Evolutionary conservation across 2,113 vertebrate genomes (phyloP).

Genomic region (Notarius quadriscutis): DNA sequence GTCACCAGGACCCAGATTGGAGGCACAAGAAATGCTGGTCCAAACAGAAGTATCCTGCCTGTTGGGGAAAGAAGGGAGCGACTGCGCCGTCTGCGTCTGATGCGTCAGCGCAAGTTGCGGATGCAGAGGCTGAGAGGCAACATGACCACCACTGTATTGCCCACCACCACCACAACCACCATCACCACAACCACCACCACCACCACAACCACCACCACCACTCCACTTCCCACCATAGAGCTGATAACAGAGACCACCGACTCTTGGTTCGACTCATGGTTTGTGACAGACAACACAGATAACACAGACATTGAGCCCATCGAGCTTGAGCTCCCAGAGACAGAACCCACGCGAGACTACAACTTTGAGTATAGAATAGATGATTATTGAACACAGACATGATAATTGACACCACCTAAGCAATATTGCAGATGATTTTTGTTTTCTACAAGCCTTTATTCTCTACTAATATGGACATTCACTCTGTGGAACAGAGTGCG

Average conservation of each 20-base stretch:
- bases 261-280: constrained; percentile 73
- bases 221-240: constrained; percentile 39
- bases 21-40: neutral
- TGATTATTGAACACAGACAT: constrained; percentile 51
- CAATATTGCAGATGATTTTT: constrained; percentile 2
- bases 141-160: constrained; percentile 18
- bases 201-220: constrained; percentile 43
- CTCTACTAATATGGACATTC: constrained; percentile 15
- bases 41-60: neutral
- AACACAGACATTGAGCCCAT: constrained; percentile 57
- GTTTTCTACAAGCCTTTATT: neutral
- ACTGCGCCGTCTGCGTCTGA: constrained; percentile 53
- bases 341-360: constrained; percentile 69
- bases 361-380: constrained; percentile 69
- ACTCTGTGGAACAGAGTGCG: constrained; percentile 47
- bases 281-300: constrained; percentile 56
- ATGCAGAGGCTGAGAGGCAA: constrained; percentile 53
- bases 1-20: constrained; percentile 11
- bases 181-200: constrained; percentile 48
- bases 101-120: constrained; percentile 60
- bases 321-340: constrained; percentile 58
- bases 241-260: constrained; percentile 58
- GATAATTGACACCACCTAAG: neutral
- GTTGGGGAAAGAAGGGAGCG: neutral
- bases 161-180: constrained; percentile 32